Evolutionary conservation across 1,140 invertebrate genomes (phyloP).

Genomic region (Pristionchus pacificus): DNA sequence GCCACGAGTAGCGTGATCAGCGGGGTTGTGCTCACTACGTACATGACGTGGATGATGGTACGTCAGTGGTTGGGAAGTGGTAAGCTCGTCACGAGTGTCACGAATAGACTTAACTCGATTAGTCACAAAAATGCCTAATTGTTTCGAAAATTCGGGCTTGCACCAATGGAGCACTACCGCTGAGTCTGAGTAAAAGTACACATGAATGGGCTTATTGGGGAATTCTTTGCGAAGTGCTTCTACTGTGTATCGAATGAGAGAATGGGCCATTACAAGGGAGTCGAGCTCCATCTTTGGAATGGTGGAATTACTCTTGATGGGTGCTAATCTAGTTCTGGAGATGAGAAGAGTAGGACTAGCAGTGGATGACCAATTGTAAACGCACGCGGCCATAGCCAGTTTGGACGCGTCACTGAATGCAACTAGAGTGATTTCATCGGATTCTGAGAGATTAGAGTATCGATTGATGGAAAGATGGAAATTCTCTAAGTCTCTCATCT

Average conservation of each 20-base stretch:
- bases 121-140: not conserved
- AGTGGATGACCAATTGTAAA: no score
- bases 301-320: not conserved
- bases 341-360: no score
- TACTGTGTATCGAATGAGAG: not conserved
- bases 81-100: not conserved
- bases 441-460: no score
- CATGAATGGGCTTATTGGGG: not conserved
- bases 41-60: not conserved
- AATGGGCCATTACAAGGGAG: not conserved
- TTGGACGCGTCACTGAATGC: no score
- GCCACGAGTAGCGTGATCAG: not conserved
- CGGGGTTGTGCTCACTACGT: not conserved
- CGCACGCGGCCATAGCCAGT: no score
- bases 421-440: no score
- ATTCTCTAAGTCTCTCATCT: no score
- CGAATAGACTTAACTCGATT: not conserved
- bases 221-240: not conserved
- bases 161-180: not conserved
- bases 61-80: no score
- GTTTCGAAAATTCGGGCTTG: not conserved
- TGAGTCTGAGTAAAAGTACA: not conserved
- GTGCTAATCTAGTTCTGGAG: not conserved
- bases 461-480: no score
- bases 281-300: not conserved